These are phyloP conservation scores for Hypomesus transpacificus DNA, from an alignment of 2,113 vertebrate genomes.

Conservation along the genomic window DNA sequence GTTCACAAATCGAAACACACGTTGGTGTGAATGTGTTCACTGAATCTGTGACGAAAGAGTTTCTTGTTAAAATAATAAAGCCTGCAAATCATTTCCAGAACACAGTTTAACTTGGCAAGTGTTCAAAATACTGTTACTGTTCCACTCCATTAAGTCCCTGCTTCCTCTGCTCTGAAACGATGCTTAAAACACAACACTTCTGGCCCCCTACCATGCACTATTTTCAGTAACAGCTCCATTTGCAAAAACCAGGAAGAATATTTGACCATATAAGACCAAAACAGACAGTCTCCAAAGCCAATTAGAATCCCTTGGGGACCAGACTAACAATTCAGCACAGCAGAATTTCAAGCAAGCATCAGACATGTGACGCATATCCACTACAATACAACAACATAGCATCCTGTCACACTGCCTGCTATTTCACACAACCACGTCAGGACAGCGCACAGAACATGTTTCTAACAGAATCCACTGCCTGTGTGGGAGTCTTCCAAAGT, in stretches of 20 bases:
- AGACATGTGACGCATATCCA: constrained; percentile 39
- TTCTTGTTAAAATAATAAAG: not conserved
- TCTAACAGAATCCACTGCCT: constrained; percentile 1
- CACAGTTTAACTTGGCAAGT: constrained; percentile 1
- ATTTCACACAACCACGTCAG: constrained; percentile 24
- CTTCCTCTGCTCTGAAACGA: constrained; percentile 12
- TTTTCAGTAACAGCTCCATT: constrained; percentile 8
- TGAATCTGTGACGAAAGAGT: not conserved
- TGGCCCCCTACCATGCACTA: constrained; percentile 3
- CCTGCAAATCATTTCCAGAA: not conserved
- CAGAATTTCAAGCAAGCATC: constrained; percentile 49
- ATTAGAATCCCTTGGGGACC: constrained; percentile 30
- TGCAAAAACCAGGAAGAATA: constrained; percentile 25
- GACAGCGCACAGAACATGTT: constrained; percentile 33
- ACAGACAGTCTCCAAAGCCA: constrained; percentile 4
- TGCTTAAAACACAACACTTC: not conserved
- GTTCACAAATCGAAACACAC: too few species aligned
- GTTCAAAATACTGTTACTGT: constrained; percentile 7
- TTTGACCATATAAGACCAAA: constrained; percentile 23
- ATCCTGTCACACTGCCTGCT: constrained; percentile 12
- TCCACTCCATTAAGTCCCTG: constrained; percentile 16
- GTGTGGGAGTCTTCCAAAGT: not conserved
- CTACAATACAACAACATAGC: constrained; percentile 26
- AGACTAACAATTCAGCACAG: constrained; percentile 36
- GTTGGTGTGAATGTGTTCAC: too few species aligned